Conservation (phyloP, 2,888 invertebrate species). For the Apantesis nais region DNA sequence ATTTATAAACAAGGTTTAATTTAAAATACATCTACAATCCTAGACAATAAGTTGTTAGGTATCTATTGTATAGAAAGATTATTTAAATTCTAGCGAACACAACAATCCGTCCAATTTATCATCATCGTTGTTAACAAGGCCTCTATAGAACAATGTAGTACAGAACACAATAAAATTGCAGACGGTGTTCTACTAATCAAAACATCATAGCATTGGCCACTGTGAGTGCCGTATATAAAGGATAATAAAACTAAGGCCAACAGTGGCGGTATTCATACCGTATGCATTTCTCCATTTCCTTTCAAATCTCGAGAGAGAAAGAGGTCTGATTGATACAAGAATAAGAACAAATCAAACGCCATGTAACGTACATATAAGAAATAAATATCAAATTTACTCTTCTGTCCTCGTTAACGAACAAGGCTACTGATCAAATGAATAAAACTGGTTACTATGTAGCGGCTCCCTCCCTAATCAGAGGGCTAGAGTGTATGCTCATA, state of each 20-base stretch:
- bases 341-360: neutral
- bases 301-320: neutral
- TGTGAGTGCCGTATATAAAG: conserved; percentile 21
- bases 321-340: neutral
- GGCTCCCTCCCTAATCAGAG: neutral
- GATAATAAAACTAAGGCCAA: conserved; percentile 40
- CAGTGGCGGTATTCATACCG: conserved; percentile 18
- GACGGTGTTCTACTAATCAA: conserved; percentile 36
- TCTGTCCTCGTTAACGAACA: neutral
- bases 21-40: conserved; percentile 4
- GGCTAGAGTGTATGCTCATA: too few relatives aligned
- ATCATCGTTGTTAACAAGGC: conserved; percentile 22
- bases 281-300: conserved; percentile 3
- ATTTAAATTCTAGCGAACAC: conserved; percentile 15
- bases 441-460: neutral
- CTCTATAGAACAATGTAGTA: conserved; percentile 37
- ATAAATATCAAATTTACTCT: neutral
- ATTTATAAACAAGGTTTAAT: conserved; percentile 1
- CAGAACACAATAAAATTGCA: conserved; percentile 48
- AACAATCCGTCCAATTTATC: conserved; percentile 13
- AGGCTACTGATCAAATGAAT: neutral
- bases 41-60: conserved; percentile 15
- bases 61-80: conserved; percentile 17
- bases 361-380: neutral
- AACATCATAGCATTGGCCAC: conserved; percentile 29